phyloP scores from a whole-genome alignment of 2,797 vertebrate genomes.

The Tragelaphus eurycerus region DNA sequence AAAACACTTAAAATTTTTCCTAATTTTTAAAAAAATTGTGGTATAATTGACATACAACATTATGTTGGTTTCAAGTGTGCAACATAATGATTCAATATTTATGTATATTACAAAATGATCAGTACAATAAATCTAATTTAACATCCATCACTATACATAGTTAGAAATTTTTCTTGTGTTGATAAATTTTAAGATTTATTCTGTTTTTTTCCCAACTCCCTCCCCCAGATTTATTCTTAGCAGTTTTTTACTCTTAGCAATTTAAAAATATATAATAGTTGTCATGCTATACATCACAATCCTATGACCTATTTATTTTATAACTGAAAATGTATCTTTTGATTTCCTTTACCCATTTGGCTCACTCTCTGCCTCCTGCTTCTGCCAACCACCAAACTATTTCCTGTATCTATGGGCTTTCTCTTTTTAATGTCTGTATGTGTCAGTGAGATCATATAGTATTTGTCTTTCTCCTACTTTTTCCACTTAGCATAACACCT shows the following conservation, averaged over 20 bases:
- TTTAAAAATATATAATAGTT: not conserved
- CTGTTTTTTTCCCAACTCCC: not conserved
- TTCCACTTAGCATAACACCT: not conserved
- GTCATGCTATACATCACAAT: not conserved
- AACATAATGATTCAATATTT: not conserved
- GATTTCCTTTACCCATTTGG: not conserved
- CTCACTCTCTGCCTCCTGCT: not conserved
- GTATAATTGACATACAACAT: not conserved
- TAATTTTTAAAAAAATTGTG: not conserved
- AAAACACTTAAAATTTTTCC: not conserved
- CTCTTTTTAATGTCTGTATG: not conserved
- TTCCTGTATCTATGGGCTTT: not conserved
- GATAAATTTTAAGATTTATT: not conserved
- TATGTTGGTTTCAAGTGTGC: not conserved
- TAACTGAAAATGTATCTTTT: not conserved
- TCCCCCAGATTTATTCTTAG: not conserved
- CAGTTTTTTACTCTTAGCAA: not conserved
- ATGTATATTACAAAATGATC: not conserved
- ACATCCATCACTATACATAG: not conserved
- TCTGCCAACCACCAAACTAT: not conserved
- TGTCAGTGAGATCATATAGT: not conserved
- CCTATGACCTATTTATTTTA: not conserved
- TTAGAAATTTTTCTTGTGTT: not conserved
- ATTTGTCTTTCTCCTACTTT: not conserved
- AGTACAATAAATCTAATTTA: not conserved